Conservation (phyloP, 2,888 invertebrate genomes). For the Oeneis ivallda region DNA sequence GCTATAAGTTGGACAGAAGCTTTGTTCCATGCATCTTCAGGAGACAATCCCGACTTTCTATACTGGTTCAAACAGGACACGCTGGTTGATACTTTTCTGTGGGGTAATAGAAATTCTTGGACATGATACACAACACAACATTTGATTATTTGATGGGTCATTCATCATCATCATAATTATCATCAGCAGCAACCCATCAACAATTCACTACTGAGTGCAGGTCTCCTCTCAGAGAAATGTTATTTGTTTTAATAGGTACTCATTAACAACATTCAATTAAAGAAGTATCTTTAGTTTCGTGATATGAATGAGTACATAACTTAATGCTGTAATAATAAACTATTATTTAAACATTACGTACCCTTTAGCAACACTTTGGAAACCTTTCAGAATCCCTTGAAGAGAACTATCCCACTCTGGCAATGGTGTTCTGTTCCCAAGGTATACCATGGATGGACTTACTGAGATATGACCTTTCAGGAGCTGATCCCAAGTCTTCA, state of each 20-base stretch:
- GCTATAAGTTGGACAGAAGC: conserved; percentile 90
- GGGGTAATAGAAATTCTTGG: conserved; percentile 35
- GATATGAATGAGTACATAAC: too few species aligned
- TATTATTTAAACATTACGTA: conserved; percentile 48
- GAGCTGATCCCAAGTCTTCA: conserved; percentile 88
- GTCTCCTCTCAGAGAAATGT: too few species aligned
- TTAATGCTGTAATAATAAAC: neutral
- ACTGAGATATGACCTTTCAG: conserved; percentile 76
- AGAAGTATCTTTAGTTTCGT: too few species aligned
- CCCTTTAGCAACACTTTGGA: conserved; percentile 83
- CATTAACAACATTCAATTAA: too few species aligned
- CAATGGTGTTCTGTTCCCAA: conserved; percentile 48
- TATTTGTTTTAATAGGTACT: too few species aligned
- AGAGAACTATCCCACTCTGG: conserved; percentile 68
- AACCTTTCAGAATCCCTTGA: conserved; percentile 79
- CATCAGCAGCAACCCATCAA: too few species aligned
- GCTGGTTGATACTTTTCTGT: conserved; percentile 86
- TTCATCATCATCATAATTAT: too few species aligned
- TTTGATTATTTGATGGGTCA: too few species aligned
- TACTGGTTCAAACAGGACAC: conserved; percentile 85
- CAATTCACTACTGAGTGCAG: too few species aligned
- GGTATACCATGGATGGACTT: conserved; percentile 83
- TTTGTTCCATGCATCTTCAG: conserved; percentile 93
- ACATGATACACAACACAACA: too few species aligned
- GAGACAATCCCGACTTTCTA: conserved; percentile 81